phyloP scores from a whole-genome alignment of 2,888 invertebrate genomes.

The Palloptera scutellata region DNA sequence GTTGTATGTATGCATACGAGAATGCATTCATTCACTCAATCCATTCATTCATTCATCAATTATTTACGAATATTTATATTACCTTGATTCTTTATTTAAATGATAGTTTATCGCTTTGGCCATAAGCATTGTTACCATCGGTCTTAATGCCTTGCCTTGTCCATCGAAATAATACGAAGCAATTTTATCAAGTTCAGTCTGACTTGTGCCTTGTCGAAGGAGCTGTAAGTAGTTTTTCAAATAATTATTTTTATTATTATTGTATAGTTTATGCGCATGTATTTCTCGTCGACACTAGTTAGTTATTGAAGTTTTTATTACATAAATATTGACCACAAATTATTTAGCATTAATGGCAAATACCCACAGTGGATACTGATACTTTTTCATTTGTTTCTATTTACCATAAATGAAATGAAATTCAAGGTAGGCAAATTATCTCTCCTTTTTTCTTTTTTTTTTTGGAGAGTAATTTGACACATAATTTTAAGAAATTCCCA shows the following conservation, averaged over 20 bases:
- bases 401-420: background rate
- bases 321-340: background rate
- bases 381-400: background rate
- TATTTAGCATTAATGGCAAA: background rate
- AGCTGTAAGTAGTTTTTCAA: conserved; percentile 44
- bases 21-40: no score
- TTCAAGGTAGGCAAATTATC: background rate
- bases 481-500: background rate
- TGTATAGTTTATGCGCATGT: no score
- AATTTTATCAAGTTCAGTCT: conserved; percentile 87
- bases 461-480: no score
- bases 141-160: conserved; percentile 95
- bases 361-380: background rate
- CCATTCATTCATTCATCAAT: no score
- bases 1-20: no score
- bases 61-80: conserved; percentile 43
- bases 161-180: conserved; percentile 98
- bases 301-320: background rate
- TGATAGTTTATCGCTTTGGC: conserved; percentile 92
- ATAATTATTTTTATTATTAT: no score
- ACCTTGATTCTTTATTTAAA: conserved; percentile 85
- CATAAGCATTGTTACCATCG: conserved; percentile 94
- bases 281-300: background rate
- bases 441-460: background rate
- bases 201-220: conserved; percentile 79